Base-by-base conservation (phyloP, 92 coral and sea anemone genomes). In the Epizoanthus illoricatus region DNA sequence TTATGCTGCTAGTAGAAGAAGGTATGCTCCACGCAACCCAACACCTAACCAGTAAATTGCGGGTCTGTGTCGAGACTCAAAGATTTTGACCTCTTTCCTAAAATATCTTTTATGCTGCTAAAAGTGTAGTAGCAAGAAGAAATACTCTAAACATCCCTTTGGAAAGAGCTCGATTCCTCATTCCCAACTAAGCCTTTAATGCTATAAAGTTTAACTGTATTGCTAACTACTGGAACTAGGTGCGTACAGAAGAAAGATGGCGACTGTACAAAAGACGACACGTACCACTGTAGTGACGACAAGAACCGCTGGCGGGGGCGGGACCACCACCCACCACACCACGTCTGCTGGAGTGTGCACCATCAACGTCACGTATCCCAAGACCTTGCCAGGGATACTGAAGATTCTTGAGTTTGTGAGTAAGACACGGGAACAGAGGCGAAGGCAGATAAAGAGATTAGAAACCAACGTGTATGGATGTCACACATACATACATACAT, bases 391-490 rank as follows among this genome's bases (percentile, higher is more conserved):
- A 7, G 80, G 80, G 43, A 75, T 75, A 16, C 80, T 75, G 33
- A 75, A 75, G 80, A 75, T 75, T 4, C 7, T 75, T 36, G 80
- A 75, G 66, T 75, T 75, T 11, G 80, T 75, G 47, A 75, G 80
- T 75, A 58, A 9, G 5, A 10, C 58, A 4, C 2, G 4, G 13
- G 20, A 5, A 28, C 11, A 65, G 4, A 39, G 33, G 39, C 2
- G 5, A 45, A 36, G 8, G 47, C 72, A 23, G 42, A 4, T 24
- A 41, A 1, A 15, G 72, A 67, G 39, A 67, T 36, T 1, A n/a
- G n/a, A n/a, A n/a, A n/a, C n/a, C n/a, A 65, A 42, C 47, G 47
- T 42, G 3, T 3, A 5, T 42, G 47, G 3, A 42, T 42, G 47
- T 5, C 47, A 42, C 3, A 42, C 5, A 42, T 3, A 42, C 47